Percentiles rank a stretch among this genome's conserved stretches.
Evolutionary conservation across 2,888 invertebrate species (phyloP).

Genomic region (Monochamus alternatus): DNA sequence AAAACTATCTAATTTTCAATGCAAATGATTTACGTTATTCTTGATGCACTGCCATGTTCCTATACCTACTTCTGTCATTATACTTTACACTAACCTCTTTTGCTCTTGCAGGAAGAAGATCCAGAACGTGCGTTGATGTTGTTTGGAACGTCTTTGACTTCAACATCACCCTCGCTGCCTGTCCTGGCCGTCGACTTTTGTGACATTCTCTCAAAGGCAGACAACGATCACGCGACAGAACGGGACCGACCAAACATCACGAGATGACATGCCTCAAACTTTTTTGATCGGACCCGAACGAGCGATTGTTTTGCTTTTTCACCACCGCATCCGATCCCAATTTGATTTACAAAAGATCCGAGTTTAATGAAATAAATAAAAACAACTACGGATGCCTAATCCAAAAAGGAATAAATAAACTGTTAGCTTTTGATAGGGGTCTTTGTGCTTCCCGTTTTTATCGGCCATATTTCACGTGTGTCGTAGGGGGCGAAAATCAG

Average conservation of each 20-base stretch:
- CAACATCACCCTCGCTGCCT: constrained; percentile 53
- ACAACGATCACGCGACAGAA: constrained; percentile 24
- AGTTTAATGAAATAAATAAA: constrained; percentile 17
- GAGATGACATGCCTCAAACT: constrained; percentile 31
- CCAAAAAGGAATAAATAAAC: constrained; percentile 17
- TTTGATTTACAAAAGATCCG: neutral
- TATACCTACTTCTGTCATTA: too few relatives aligned
- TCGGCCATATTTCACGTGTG: neutral
- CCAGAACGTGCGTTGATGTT: constrained; percentile 35
- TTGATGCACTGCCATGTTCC: too few relatives aligned
- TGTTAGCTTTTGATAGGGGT: neutral
- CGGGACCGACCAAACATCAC: constrained; percentile 14
- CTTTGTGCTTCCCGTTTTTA: constrained; percentile 9
- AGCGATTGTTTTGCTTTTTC: constrained; percentile 13
- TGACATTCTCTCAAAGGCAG: constrained; percentile 50
- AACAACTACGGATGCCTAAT: neutral
- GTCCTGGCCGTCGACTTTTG: constrained; percentile 51
- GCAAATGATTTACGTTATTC: too few relatives aligned
- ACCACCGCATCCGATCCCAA: constrained; percentile 2
- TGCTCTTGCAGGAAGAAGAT: constrained; percentile 44
- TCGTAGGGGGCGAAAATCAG: neutral
- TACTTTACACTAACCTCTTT: constrained; percentile 35
- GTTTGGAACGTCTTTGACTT: constrained; percentile 32
- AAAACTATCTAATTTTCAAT: too few relatives aligned
- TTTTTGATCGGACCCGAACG: constrained; percentile 14